Conservation (phyloP, 1,140 invertebrate species). For the Sycophila sp. region DNA sequence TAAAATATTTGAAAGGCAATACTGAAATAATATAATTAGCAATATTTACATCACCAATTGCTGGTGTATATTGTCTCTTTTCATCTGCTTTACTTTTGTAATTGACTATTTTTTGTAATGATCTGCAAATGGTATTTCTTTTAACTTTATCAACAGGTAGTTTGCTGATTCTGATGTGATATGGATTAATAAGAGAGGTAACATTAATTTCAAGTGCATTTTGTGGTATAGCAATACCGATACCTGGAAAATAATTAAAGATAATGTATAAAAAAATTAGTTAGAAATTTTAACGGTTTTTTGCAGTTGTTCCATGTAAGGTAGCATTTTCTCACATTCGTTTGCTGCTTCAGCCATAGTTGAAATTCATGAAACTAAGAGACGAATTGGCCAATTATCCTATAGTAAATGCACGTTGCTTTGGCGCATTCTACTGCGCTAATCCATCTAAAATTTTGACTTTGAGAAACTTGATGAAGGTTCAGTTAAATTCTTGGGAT, state of each 20-base stretch:
- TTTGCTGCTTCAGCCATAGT: too few species aligned
- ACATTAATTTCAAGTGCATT: slow-evolving; percentile 47
- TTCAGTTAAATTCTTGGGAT: too few species aligned
- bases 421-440: too few species aligned
- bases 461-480: too few species aligned
- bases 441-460: too few species aligned
- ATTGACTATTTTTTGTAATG: neutral
- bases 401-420: too few species aligned
- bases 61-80: neutral
- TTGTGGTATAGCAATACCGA: slow-evolving; percentile 33
- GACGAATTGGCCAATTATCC: too few species aligned
- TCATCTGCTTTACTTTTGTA: neutral
- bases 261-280: too few species aligned
- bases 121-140: neutral
- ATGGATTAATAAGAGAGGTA: slow-evolving; percentile 51
- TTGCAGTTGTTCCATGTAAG: too few species aligned
- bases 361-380: too few species aligned
- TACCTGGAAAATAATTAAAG: slow-evolving; percentile 9
- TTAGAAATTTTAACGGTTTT: too few species aligned
- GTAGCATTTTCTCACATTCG: too few species aligned
- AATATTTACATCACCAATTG: slow-evolving; percentile 47
- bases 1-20: neutral
- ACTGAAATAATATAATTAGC: neutral
- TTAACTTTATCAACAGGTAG: neutral
- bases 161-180: slow-evolving; percentile 37